Evolutionary conservation across 2,888 invertebrate genomes (phyloP).

Genomic region (Synergus umbraculus): DNA sequence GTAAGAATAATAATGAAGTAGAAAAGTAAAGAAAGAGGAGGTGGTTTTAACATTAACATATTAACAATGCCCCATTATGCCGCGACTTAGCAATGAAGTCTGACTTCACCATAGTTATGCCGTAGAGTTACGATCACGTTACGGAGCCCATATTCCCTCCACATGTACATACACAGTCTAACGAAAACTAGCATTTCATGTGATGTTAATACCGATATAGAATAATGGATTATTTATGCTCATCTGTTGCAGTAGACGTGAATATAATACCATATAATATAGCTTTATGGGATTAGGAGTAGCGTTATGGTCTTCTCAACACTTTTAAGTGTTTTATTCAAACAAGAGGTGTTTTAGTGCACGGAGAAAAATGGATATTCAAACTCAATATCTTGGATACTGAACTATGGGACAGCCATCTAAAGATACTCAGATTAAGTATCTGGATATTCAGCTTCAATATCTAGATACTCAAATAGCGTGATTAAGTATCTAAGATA

Average conservation of each 20-base stretch:
- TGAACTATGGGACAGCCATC: too few relatives aligned
- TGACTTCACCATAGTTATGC: constrained; percentile 4
- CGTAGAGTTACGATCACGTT: constrained; percentile 23
- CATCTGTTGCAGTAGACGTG: not conserved
- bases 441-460: too few relatives aligned
- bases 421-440: too few relatives aligned
- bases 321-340: not conserved
- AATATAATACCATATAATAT: not conserved
- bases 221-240: constrained; percentile 13
- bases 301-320: not conserved
- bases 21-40: not conserved
- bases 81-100: constrained; percentile 47
- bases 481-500: too few relatives aligned
- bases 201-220: not conserved
- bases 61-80: constrained; percentile 71
- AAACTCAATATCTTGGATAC: too few relatives aligned
- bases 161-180: not conserved
- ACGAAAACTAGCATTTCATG: constrained; percentile 19
- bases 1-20: constrained; percentile 33
- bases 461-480: too few relatives aligned
- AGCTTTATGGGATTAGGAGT: not conserved
- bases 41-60: constrained; percentile 65
- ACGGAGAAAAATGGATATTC: too few relatives aligned
- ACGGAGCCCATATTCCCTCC: not conserved
- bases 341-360: not conserved